Evolutionary conservation across 2,797 vertebrate species (phyloP).

Genomic region (Echiichthys vipera): DNA sequence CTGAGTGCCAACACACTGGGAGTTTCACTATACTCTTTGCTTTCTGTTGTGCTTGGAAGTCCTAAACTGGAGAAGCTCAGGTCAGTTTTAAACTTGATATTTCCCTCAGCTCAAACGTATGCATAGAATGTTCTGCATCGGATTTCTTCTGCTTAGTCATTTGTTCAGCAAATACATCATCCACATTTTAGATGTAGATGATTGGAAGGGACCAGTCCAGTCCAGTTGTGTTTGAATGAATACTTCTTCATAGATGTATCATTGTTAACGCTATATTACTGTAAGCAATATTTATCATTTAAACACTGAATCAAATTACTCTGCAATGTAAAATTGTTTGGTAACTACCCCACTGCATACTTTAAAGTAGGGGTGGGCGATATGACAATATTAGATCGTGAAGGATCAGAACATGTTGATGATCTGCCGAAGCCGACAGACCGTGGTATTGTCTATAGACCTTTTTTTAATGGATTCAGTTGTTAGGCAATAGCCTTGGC

Average conservation of each 20-base stretch:
- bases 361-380: too few relatives aligned
- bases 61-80: constrained; percentile 47
- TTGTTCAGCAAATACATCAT: too few relatives aligned
- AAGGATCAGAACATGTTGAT: too few relatives aligned
- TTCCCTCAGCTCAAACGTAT: background rate
- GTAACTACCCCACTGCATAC: background rate
- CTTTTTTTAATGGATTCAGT: too few relatives aligned
- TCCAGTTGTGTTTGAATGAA: background rate
- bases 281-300: background rate
- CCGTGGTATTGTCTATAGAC: too few relatives aligned
- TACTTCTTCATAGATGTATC: background rate
- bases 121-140: too few relatives aligned
- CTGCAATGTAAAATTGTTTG: background rate
- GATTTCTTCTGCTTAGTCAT: too few relatives aligned
- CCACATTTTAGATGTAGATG: too few relatives aligned
- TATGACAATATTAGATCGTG: too few relatives aligned
- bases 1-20: constrained; percentile 2
- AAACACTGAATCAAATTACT: background rate
- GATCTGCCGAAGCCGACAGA: too few relatives aligned
- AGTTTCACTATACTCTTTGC: background rate
- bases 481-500: too few relatives aligned
- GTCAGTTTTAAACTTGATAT: constrained; percentile 11
- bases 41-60: constrained; percentile 16
- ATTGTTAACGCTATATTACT: background rate
- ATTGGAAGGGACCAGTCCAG: too few relatives aligned